Conservation (phyloP, 2,113 vertebrate genomes). For the Petaurus breviceps region DNA sequence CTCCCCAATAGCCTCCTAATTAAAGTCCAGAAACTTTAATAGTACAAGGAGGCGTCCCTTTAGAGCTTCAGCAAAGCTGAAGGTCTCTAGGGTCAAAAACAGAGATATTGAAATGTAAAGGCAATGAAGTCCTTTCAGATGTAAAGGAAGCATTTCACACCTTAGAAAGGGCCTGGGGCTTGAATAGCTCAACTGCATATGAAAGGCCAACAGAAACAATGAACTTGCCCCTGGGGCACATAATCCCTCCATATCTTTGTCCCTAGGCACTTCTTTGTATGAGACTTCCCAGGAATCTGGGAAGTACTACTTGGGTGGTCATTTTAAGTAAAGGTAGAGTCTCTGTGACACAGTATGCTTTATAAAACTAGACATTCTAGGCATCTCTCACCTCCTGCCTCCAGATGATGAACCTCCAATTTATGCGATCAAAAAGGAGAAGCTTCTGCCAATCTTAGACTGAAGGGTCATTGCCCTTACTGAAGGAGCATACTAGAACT, state of each 20-base stretch:
- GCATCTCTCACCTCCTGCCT: not conserved
- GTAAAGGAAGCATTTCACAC: not conserved
- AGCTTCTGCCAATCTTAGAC: not conserved
- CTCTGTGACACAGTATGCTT: not conserved
- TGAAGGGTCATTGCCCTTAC: not conserved
- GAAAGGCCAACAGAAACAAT: not conserved
- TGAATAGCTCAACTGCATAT: conserved; percentile 1
- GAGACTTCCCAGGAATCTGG: not conserved
- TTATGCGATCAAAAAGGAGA: not conserved
- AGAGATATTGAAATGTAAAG: not conserved
- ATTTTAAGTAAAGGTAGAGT: not conserved
- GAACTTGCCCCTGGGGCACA: not conserved
- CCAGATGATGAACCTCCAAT: not conserved
- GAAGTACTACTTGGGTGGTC: not conserved
- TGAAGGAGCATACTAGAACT: not conserved
- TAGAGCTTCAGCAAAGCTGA: not conserved
- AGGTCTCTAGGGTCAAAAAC: not conserved
- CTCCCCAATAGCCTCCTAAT: not conserved
- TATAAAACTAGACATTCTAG: not conserved
- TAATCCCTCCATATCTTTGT: not conserved
- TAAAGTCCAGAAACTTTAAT: not conserved
- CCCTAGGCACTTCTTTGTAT: not conserved
- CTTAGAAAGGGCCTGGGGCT: not conserved
- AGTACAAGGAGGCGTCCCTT: not conserved
- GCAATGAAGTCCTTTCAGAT: not conserved